Evolutionary conservation across 2,113 vertebrate species (phyloP).

Genomic region (Madoqua kirkii): DNA sequence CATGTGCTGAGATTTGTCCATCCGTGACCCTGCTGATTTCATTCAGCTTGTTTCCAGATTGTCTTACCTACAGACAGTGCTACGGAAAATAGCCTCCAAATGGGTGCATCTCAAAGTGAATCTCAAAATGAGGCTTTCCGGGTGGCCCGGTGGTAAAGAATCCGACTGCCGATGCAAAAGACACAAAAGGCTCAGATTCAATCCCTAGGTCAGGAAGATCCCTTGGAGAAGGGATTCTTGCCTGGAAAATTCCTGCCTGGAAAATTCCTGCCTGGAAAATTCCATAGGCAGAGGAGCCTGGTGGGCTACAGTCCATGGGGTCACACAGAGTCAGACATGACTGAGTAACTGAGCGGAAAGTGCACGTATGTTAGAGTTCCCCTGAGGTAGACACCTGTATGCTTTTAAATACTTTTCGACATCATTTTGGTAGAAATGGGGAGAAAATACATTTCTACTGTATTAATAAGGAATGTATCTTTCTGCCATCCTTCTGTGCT

Average conservation of each 20-base stretch:
- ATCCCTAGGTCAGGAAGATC: not conserved
- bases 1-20: not conserved
- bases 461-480: not conserved
- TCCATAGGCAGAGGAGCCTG: not conserved
- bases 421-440: not conserved
- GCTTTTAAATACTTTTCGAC: not conserved
- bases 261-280: not conserved
- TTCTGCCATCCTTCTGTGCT: not conserved
- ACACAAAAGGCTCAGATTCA: not conserved
- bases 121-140: not conserved
- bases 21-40: not conserved
- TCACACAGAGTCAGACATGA: not conserved
- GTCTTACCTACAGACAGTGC: not conserved
- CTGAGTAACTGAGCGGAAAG: not conserved
- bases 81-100: not conserved
- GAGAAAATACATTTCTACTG: not conserved
- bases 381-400: rapidly evolving
- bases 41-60: not conserved
- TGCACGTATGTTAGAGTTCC: rapidly evolving
- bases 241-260: not conserved
- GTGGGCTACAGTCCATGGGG: not conserved
- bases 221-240: not conserved
- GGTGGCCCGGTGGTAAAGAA: not conserved
- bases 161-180: not conserved
- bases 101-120: not conserved